phyloP scores from a whole-genome alignment of 2,113 vertebrate species.

The Crotalus horridus region DNA sequence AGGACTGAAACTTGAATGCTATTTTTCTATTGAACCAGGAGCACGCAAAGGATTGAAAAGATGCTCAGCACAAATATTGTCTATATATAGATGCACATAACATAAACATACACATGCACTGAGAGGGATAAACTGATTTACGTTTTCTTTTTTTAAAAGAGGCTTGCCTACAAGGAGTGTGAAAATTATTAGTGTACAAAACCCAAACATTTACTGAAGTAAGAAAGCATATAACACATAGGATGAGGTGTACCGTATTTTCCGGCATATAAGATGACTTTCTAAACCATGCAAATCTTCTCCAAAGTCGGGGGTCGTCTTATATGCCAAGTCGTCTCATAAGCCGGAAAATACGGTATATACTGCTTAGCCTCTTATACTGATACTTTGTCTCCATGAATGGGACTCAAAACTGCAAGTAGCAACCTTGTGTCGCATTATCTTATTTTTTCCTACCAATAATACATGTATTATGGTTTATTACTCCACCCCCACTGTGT shows the following conservation, averaged over 20 bases:
- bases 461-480: not conserved
- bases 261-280: too few species aligned
- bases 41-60: not conserved
- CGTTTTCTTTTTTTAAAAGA: not conserved
- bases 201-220: not conserved
- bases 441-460: not conserved
- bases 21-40: not conserved
- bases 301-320: too few species aligned
- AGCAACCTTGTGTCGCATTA: not conserved
- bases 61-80: not conserved
- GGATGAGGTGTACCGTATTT: not conserved
- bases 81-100: not conserved
- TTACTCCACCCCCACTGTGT: too few species aligned
- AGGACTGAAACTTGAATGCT: not conserved
- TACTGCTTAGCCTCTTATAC: not conserved
- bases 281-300: too few species aligned
- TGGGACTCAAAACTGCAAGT: not conserved
- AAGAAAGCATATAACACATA: not conserved
- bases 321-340: too few species aligned
- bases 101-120: not conserved
- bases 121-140: not conserved
- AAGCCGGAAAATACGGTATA: too few species aligned
- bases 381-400: not conserved
- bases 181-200: not conserved
- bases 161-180: not conserved